phyloP scores from a whole-genome alignment of 1,140 invertebrate genomes.

The Lepidurus couesii region DNA sequence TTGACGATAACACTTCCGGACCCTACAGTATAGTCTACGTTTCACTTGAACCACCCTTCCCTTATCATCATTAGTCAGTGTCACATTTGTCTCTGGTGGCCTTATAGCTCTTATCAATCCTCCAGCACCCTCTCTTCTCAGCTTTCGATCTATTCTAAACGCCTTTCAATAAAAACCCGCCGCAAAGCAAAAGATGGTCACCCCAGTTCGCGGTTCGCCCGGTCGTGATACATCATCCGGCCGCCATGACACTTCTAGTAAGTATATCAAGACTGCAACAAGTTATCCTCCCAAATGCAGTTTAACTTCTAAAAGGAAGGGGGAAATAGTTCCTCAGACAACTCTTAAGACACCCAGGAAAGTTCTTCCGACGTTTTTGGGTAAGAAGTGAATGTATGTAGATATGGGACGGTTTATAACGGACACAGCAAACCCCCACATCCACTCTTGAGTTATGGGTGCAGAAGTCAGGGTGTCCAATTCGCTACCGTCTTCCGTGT shows the following conservation, averaged over 20 bases:
- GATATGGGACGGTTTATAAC: not conserved
- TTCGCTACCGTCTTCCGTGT: constrained; percentile 20
- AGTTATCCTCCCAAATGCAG: too few species aligned
- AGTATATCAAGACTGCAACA: too few species aligned
- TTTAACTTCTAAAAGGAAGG: too few species aligned
- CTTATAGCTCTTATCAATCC: not conserved
- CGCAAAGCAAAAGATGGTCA: too few species aligned
- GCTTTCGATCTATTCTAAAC: too few species aligned
- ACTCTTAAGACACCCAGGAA: not conserved
- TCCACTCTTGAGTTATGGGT: not conserved
- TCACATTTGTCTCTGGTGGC: not conserved
- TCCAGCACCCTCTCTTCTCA: not conserved
- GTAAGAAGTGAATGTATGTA: not conserved
- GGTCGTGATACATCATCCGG: too few species aligned
- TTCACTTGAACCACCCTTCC: not conserved
- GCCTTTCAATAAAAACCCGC: too few species aligned
- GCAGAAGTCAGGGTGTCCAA: constrained; percentile 9
- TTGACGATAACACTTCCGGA: constrained; percentile 6
- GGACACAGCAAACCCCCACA: not conserved
- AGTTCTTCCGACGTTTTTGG: not conserved
- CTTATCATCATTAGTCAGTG: not conserved
- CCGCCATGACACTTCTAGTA: too few species aligned
- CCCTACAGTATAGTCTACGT: not conserved
- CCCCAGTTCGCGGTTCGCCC: too few species aligned
- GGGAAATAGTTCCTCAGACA: not conserved